Conservation (phyloP, 1,140 invertebrate genomes). For the Cecropterus lyciades region DNA sequence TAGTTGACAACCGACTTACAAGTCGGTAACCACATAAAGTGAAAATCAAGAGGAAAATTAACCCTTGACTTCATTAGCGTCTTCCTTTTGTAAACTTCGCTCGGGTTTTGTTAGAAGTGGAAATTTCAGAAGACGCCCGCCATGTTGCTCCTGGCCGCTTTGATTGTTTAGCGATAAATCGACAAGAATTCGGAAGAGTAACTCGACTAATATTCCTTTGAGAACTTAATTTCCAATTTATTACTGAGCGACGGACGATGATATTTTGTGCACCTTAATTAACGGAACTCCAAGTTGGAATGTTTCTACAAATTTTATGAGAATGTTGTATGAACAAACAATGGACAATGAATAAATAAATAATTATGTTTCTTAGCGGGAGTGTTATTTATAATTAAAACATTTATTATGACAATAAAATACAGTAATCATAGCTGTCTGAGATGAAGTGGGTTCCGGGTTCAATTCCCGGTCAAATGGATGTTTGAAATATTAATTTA, state of each 20-base stretch:
- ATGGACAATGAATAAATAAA: not conserved
- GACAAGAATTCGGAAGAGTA: slow-evolving; percentile 47
- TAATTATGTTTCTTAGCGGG: too few relatives aligned
- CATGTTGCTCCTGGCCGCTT: slow-evolving; percentile 32
- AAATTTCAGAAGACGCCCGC: slow-evolving; percentile 38
- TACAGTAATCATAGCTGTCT: too few relatives aligned
- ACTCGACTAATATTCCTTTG: slow-evolving; percentile 43
- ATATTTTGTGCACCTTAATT: slow-evolving; percentile 19
- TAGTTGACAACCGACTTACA: not conserved
- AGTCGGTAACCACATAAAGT: slow-evolving; percentile 22
- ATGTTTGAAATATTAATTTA: too few relatives aligned
- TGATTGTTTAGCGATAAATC: slow-evolving; percentile 59
- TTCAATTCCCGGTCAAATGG: too few relatives aligned
- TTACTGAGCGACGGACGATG: slow-evolving; percentile 8
- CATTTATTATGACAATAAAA: too few relatives aligned
- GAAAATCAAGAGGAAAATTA: slow-evolving; percentile 43
- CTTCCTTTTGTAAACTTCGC: slow-evolving; percentile 49
- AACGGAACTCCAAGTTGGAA: not conserved
- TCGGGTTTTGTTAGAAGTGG: slow-evolving; percentile 43
- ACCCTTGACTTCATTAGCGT: slow-evolving; percentile 58
- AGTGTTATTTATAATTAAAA: not conserved
- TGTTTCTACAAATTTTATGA: too few relatives aligned
- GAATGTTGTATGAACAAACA: too few relatives aligned
- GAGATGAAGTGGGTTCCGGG: too few relatives aligned
- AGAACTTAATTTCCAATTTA: slow-evolving; percentile 44